Evolutionary conservation across 2,888 invertebrate genomes (phyloP), one percentile per base, ranked within the genome.

Genomic region (Lasiommata megera): DNA sequence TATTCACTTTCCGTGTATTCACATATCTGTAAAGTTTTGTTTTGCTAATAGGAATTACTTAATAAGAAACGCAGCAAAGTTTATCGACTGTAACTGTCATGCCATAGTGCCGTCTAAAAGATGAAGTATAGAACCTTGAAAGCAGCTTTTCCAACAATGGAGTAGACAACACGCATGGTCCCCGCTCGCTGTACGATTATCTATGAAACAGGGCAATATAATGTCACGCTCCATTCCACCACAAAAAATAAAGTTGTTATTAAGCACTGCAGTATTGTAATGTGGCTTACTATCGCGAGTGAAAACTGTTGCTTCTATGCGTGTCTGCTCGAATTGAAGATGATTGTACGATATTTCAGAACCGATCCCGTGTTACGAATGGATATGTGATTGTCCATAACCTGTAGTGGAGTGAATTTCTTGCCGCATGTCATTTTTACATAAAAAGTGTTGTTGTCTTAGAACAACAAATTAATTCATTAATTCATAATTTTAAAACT

Each of bases 101-200:
- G 90, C 90, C 90, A 90, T 88, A 84, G 90, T 89, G 90, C 91
- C 90, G 77, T 89, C 91, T 90, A 90, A 88, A 83, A 88, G 88
- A 90, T 88, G 80, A 81, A 81, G 85, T 88, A 85, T 78, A 84
- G 80, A 90, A 91, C 90, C 90, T 88, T 86, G 88, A 80, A 84
- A 91, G 90, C 84, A 90, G 89, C 88, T 84, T 86, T 82, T 92
- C 92, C 84, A 92, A 92, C 88, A 86, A 91, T 84, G 88, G 76
- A 87, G 88, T 76, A 91, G 88, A 79, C 91, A 89, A 91, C 91
- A 88, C 84, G 91, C 84, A 82, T 83, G 88, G 82, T 85, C 84
- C 81, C 82, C 84, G 79, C 85, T 82, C 82, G 87, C 70, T 76
- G 87, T 82, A 86, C 82, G 85, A 82, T 80, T 86, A 89, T 90